phyloP scores from a whole-genome alignment of 1,140 invertebrate species.

The Diachasmimorpha longicaudata region DNA sequence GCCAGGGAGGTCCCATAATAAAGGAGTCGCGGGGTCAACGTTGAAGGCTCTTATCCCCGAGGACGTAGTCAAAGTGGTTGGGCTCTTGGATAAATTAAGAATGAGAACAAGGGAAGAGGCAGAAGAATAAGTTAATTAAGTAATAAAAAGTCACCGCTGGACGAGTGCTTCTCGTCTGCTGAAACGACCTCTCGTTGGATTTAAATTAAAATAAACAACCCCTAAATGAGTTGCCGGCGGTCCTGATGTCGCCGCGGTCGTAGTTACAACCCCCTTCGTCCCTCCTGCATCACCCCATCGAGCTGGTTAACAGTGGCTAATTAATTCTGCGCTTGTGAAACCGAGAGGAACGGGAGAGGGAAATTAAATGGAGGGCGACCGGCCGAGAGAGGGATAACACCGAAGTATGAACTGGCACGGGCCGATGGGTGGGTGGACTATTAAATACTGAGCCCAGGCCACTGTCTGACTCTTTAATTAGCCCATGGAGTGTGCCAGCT shows the following conservation, averaged over 20 bases:
- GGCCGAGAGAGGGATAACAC: conserved; percentile 2
- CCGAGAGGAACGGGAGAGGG: conserved; percentile 45
- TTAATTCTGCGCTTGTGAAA: conserved; percentile 58
- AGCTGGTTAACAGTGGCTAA: conserved; percentile 50
- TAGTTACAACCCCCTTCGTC: neutral
- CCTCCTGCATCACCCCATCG: neutral
- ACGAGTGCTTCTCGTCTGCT: neutral
- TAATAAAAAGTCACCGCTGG: conserved; percentile 54
- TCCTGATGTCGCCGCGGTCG: neutral
- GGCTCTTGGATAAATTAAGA: conserved; percentile 34
- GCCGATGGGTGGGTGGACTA: conserved; percentile 42
- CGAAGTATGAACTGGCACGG: conserved; percentile 13
- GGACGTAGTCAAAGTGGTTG: conserved; percentile 17
- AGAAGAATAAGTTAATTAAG: conserved; percentile 55
- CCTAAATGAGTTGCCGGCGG: conserved; percentile 56
- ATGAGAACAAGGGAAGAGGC: conserved; percentile 31
- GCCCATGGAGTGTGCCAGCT: conserved; percentile 32
- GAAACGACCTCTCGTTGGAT: conserved; percentile 27
- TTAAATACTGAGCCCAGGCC: conserved; percentile 55
- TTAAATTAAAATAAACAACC: conserved; percentile 60
- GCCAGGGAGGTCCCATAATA: neutral
- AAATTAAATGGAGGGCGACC: neutral
- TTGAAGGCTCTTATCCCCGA: conserved; percentile 11
- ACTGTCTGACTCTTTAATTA: conserved; percentile 61
- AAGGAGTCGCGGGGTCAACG: conserved; percentile 13